Evolutionary conservation across 2,888 invertebrate species (phyloP), one percentile per base, ranked within the genome.

Genomic region (Rhagonycha fulva): DNA sequence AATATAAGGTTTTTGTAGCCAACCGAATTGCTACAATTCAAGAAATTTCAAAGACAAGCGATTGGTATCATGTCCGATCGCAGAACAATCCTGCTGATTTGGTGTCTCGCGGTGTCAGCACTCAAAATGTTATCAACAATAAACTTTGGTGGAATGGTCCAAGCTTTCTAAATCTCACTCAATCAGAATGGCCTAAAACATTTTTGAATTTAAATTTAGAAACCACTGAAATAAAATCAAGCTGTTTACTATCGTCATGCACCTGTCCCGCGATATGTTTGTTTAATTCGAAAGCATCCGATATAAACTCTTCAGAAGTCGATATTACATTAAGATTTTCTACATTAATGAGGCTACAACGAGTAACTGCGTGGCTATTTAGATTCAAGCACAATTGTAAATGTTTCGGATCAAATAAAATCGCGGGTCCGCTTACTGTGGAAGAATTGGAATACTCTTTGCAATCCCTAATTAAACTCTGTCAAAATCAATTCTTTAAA

Each of bases 1-100:
- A 24, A 9, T 81, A 72, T 72, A 79, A 81, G 70, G 79, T 78
- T 4, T 80, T 82, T 70, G 80, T 83, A 76, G 82, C 82, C 2
- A 85, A 86, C 76, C 71, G 84, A 32, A 82, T 85, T 3, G 78
- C 81, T 0, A 72, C 82, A 71, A 84, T 85, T 14, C 82, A 84
- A 73, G 79, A 81, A 24, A 32, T 76, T 11, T 77, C 81, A 14
- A 78, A 81, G 9, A 24, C 70, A 9, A 63, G 68, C 7, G 72
- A 69, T 23, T 86, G 85, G 85, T 69, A 70, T 61, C 82, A 85
- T 70, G 82, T 85, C 0, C 60, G 76, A 14, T 80, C 82, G 7
- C 71, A 77, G 26, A 70, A 79, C 7, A 86, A 86, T 71, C 83
- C 85, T 0, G 84, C 84, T n/a, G 84, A 85, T 73, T 80, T 82